Evolutionary conservation across 30 jellyfish, hydroid and myxozoan genomes (phyloP).

Genomic region (Turritopsis dohrnii): DNA sequence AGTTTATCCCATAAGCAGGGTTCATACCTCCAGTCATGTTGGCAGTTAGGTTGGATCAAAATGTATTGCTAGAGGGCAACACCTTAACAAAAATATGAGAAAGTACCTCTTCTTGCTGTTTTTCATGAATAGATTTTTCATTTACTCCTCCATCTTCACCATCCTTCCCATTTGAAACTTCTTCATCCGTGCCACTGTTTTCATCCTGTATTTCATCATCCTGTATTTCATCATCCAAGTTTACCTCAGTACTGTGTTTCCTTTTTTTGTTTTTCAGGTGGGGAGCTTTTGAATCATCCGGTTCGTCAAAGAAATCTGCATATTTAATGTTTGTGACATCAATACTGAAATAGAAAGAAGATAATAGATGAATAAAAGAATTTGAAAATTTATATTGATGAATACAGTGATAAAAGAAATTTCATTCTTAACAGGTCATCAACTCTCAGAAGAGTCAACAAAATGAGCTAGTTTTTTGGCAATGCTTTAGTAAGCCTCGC

Average conservation of each 20-base stretch:
- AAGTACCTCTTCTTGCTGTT: conserved; percentile 14
- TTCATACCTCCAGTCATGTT: neutral
- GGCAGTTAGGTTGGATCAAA: neutral
- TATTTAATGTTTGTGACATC: conserved; percentile 19
- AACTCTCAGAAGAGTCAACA: no score
- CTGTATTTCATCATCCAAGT: neutral
- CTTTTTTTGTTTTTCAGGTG: neutral
- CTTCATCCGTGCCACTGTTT: conserved; percentile 20
- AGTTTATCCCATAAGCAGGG: no score
- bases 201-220: no score
- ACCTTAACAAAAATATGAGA: neutral
- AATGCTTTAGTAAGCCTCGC: no score
- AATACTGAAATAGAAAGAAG: neutral
- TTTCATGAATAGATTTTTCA: conserved; percentile 12
- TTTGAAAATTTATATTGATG: no score
- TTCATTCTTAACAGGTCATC: no score
- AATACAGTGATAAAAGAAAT: no score
- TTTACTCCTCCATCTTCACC: neutral
- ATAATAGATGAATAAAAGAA: no score
- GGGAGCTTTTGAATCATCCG: conserved; percentile 20
- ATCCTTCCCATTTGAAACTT: neutral
- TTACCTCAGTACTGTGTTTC: neutral
- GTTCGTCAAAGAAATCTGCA: conserved; percentile 83
- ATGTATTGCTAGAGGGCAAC: neutral
- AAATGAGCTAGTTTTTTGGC: no score